Conservation (phyloP, 2,113 vertebrate genomes). For the Collichthys lucidus region DNA sequence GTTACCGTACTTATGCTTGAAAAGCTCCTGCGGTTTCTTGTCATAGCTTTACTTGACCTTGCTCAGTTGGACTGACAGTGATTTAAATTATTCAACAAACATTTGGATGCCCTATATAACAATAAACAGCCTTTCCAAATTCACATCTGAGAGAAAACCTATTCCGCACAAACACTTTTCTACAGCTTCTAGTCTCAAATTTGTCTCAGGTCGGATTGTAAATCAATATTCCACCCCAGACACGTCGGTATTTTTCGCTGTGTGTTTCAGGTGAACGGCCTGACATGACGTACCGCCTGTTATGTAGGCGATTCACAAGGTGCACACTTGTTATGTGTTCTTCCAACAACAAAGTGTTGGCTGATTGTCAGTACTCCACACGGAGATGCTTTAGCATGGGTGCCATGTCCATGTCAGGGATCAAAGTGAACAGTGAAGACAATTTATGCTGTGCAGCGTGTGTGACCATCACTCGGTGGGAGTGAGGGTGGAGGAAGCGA, state of each 20-base stretch:
- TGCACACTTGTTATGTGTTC: slow-evolving; percentile 52
- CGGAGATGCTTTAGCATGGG: slow-evolving; percentile 58
- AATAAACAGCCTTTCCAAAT: not conserved
- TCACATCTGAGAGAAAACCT: not conserved
- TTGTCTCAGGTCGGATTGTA: not conserved
- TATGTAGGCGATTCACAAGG: slow-evolving; percentile 34
- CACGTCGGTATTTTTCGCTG: slow-evolving; percentile 25
- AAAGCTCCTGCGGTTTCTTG: not conserved
- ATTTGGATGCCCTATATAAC: not conserved
- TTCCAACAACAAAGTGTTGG: slow-evolving; percentile 56
- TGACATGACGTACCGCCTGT: slow-evolving; percentile 31
- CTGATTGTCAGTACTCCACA: slow-evolving; percentile 70
- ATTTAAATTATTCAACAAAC: not conserved
- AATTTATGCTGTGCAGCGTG: slow-evolving; percentile 77
- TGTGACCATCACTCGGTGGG: slow-evolving; percentile 71
- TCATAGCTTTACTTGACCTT: slow-evolving; percentile 15
- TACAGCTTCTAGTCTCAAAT: not conserved
- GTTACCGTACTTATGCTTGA: not conserved
- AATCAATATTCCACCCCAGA: slow-evolving; percentile 30
- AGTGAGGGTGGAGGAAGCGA: slow-evolving; percentile 52
- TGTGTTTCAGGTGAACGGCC: slow-evolving; percentile 43
- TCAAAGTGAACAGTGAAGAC: slow-evolving; percentile 74
- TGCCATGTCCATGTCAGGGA: slow-evolving; percentile 71
- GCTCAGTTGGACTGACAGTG: not conserved
- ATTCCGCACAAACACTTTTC: not conserved